Percentiles rank a stretch among this genome's conserved stretches.
phyloP scores from a whole-genome alignment of 2,797 vertebrate genomes.

The Characodon lateralis region DNA sequence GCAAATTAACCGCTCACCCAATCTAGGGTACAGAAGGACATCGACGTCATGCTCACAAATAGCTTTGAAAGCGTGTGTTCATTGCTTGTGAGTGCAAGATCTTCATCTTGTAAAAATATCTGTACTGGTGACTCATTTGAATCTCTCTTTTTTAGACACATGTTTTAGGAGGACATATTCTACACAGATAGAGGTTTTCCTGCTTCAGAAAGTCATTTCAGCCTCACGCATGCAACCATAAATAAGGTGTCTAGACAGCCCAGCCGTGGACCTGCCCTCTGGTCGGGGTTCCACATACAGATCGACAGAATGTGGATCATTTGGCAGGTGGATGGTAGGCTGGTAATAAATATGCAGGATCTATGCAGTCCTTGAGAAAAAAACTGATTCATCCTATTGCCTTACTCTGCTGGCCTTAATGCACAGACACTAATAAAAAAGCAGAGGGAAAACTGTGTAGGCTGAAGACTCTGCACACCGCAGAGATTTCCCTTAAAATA shows the following conservation, averaged over 20 bases:
- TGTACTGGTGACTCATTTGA: neutral
- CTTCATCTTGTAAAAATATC: neutral
- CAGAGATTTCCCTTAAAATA: neutral
- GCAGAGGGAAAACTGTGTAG: neutral
- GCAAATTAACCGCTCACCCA: slow-evolving; percentile 73
- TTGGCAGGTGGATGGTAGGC: neutral
- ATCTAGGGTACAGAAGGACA: slow-evolving; percentile 58
- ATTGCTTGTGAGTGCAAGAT: neutral
- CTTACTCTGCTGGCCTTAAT: slow-evolving; percentile 4
- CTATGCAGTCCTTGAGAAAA: slow-evolving; percentile 58
- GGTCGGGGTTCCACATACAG: slow-evolving; percentile 66
- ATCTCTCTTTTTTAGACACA: neutral
- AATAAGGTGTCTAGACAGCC: slow-evolving; percentile 64
- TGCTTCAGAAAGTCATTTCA: neutral
- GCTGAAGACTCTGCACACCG: neutral
- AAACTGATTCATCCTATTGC: slow-evolving; percentile 71
- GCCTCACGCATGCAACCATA: slow-evolving; percentile 12
- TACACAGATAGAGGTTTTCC: neutral
- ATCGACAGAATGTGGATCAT: slow-evolving; percentile 45
- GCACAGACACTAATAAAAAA: slow-evolving; percentile 13
- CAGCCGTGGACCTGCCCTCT: slow-evolving; percentile 56
- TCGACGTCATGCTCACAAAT: slow-evolving; percentile 24
- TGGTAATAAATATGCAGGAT: slow-evolving; percentile 67
- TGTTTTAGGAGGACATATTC: neutral
- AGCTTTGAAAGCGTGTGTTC: neutral